Evolutionary conservation across 2,888 invertebrate species (phyloP).

Genomic region (Monochamus alternatus): DNA sequence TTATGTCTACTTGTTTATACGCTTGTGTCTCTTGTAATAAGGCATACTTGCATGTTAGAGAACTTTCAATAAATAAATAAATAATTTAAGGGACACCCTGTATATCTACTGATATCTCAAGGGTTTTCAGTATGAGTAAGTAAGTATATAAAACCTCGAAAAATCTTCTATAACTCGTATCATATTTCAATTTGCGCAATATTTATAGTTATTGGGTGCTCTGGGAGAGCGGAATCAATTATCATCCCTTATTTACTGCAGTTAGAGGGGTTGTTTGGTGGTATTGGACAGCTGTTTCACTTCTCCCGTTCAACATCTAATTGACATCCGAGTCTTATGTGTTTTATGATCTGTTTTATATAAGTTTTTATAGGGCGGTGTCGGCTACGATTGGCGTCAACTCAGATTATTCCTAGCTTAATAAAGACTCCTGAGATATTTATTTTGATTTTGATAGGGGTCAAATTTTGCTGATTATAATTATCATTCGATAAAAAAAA

Average conservation of each 20-base stretch:
- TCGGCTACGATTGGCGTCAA: conserved; percentile 7
- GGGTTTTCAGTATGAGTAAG: background rate
- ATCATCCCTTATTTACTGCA: conserved; percentile 61
- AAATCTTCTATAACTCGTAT: conserved; percentile 24
- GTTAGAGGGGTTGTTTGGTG: conserved; percentile 58
- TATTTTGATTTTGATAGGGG: background rate
- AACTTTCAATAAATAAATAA: too few relatives aligned
- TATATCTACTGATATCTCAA: background rate
- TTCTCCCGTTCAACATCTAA: conserved; percentile 60
- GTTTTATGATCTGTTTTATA: conserved; percentile 56
- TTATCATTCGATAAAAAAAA: too few relatives aligned
- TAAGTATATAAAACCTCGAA: background rate
- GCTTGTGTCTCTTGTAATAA: too few relatives aligned
- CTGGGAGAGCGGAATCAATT: conserved; percentile 57
- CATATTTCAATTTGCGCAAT: conserved; percentile 63
- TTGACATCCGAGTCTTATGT: conserved; percentile 61
- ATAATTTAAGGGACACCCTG: too few relatives aligned
- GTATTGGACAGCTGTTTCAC: conserved; percentile 61
- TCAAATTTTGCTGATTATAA: conserved; percentile 1
- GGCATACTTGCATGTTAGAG: too few relatives aligned
- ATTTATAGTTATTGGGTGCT: conserved; percentile 64
- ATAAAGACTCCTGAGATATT: background rate
- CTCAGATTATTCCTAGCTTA: conserved; percentile 11
- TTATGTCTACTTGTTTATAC: too few relatives aligned
- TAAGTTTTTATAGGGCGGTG: conserved; percentile 12